Evolutionary conservation across 2,888 invertebrate genomes (phyloP).

Genomic region (Chloroclystis v-ata): DNA sequence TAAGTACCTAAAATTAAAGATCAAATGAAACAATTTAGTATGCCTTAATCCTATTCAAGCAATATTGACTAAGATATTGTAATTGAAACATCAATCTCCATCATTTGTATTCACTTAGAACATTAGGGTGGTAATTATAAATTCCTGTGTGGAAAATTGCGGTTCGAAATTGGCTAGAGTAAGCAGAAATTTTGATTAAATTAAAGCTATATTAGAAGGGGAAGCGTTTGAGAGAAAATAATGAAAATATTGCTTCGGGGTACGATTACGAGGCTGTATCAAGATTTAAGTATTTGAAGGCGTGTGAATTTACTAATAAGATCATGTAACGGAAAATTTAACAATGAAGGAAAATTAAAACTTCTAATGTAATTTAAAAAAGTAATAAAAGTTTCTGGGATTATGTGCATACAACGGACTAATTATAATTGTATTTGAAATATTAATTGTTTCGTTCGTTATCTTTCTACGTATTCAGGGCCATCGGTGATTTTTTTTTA

Average conservation of each 20-base stretch:
- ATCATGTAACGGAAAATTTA: too few relatives aligned
- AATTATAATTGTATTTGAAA: too few relatives aligned
- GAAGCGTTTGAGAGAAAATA: constrained; percentile 60
- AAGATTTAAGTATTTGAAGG: constrained; percentile 35
- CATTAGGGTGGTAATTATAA: constrained; percentile 49
- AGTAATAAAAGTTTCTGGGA: too few relatives aligned
- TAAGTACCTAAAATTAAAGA: too few relatives aligned
- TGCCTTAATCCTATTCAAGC: neutral
- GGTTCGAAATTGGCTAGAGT: constrained; percentile 50
- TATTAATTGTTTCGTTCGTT: too few relatives aligned
- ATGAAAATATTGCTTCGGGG: constrained; percentile 63
- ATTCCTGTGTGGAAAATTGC: constrained; percentile 58
- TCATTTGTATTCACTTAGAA: constrained; percentile 37
- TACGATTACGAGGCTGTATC: constrained; percentile 42
- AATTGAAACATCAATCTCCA: constrained; percentile 27
- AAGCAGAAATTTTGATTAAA: constrained; percentile 68
- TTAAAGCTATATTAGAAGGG: constrained; percentile 67
- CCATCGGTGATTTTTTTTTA: too few relatives aligned
- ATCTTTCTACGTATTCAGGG: too few relatives aligned
- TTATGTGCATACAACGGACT: too few relatives aligned
- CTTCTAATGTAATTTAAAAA: too few relatives aligned
- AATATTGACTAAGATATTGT: constrained; percentile 16
- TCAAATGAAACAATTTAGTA: neutral
- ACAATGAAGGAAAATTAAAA: too few relatives aligned
- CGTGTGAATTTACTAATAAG: neutral